Base-by-base conservation (phyloP, 2,113 vertebrate species). In the Empidonax alnorum region DNA sequence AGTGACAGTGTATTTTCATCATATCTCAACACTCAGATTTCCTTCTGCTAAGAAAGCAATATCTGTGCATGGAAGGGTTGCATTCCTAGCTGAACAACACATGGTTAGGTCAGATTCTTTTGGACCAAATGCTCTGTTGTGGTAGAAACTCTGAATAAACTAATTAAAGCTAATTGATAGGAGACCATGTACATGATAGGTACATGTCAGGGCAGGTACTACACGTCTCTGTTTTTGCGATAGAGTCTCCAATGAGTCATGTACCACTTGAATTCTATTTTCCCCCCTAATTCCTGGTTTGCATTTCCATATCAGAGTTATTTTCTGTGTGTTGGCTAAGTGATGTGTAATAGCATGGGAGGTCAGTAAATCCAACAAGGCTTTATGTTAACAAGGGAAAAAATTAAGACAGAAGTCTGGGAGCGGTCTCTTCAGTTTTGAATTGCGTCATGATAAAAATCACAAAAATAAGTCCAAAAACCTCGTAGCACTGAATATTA, bases 221-320 rank as follows among this genome's bases (percentile, higher is more conserved):
- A 5, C 2, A 6, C 8, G 7, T 76, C n/a, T 9, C 42, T 78
- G 0, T 19, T 44, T 63, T 44, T 74, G 13, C 6, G 2, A 15
- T 39, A 67, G 55, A 35, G 65, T 84, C 52, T 91, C 24, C 27
- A 56, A 0, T 27, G 14, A 67, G 8, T 86, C 81, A 9, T 2
- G 11, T 27, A n/a, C n/a, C 33, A 30, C 63, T 67, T 44, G 1
- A 69, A 2, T 77, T 92, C 28, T 65, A 17, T 59, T 69, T 84
- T 62, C 22, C 20, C 14, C 10, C n/a, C 4, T 73, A 62, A 71
- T 86, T 33, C 27, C 12, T 30, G 6, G 24, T 20, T 86, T 74
- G 20, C 12, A 10, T 94, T 87, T 91, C 39, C 10, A 1, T 72
- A 74, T 78, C 49, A 20, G 20, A 62, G 35, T 75, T 78, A 52